Evolutionary conservation across 2,797 vertebrate genomes (phyloP), one percentile per base, ranked within the genome.

Genomic region (Muraenolepis orangiensis): DNA sequence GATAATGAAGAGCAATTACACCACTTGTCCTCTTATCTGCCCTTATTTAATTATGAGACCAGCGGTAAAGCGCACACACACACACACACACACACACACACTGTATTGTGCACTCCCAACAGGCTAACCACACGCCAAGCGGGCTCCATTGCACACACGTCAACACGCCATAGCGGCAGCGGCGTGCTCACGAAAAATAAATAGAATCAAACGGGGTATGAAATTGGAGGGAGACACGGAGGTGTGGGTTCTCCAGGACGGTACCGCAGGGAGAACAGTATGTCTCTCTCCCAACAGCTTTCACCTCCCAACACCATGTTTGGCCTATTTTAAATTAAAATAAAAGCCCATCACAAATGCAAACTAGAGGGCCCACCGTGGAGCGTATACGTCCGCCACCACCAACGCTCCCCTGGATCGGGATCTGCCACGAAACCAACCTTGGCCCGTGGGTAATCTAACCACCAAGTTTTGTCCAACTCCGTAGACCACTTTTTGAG

Each of bases 1-100:
- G 81, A 88, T 85, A 89, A 90, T 87, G 74, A 86, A 73, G 83
- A 84, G 77, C 85, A 91, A 91, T 91, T 88, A 89, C 81, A 84
- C 84, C 72, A 80, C 81, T 84, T 76, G 83, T 76, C 83, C 75
- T 87, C 88, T 88, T 88, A 89, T 92, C 81, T 77, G 82, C 71
- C 61, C 76, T 86, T 90, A 88, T 88, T 91, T 88, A 86, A 90
- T 91, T 83, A 90, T 81, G 83, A 84, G 81, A 80, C 76, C 69
- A 61, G 75, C 72, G 80, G 40, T 34, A 28, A 30, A 18, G 12
- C 30, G 46, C 69, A 69, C 70, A 74, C 31, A 70, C 70, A 82
- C 72, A 75, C 77, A 40, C 28, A 36, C 72, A 66, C 74, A 78
- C 75, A 78, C 74, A 70, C 26, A 78, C 71, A 71, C 73, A 77